phyloP scores from a whole-genome alignment of 2,113 vertebrate species.

The Perccottus glenii region DNA sequence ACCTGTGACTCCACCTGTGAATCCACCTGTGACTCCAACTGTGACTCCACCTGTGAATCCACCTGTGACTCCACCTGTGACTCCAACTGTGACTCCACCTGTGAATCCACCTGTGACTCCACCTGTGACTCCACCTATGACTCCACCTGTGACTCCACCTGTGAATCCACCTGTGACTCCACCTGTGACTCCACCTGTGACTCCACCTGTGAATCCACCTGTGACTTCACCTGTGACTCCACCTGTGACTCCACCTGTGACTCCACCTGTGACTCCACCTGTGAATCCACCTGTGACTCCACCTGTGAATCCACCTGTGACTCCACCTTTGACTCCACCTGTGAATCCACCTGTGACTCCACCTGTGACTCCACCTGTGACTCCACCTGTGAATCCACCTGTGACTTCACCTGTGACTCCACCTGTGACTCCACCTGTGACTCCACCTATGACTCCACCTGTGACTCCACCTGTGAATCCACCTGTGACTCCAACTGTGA shows the following conservation, averaged over 20 bases:
- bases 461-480: no score
- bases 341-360: conserved; percentile 3
- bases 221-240: conserved; percentile 1
- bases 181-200: neutral
- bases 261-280: no score
- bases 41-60: conserved; percentile 1
- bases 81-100: no score
- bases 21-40: no score
- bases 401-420: no score
- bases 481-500: no score
- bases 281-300: conserved; percentile 3
- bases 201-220: no score
- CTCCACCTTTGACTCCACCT: no score
- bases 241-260: neutral
- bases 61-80: neutral
- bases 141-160: no score
- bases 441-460: neutral
- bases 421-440: conserved; percentile 2
- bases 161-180: conserved; percentile 3
- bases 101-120: conserved; percentile 3
- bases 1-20: no score
- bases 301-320: neutral
- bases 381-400: no score
- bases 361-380: neutral
- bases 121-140: neutral